Base-by-base conservation (phyloP, 1,140 invertebrate species). In the Augochlora pura region DNA sequence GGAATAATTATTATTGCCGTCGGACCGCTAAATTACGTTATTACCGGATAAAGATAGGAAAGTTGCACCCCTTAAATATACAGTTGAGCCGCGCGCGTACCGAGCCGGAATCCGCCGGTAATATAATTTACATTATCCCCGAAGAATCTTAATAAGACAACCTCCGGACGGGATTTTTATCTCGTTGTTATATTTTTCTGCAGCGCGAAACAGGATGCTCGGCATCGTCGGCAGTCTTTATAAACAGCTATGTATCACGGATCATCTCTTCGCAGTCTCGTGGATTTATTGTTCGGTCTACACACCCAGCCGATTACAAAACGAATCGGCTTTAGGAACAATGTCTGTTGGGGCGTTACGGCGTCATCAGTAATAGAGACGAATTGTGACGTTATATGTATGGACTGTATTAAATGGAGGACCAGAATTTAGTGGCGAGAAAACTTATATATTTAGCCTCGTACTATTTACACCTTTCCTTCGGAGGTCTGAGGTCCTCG, bases 81-180 rank as follows among this genome's bases (percentile, higher is more conserved):
- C 4, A 54, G 25, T 27, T n/a, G 5, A 32, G 27, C 46, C 25
- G 49, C 66, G 18, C 25, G 49, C 66, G 18, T 8, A n/a, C 16
- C 18, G 21, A 68, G 49, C 27, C 49, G 7, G 10, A 6, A 21
- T 6, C 1, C 18, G 42, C 1, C 3, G 3, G 42, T 18, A 49
- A 67, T 67, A 49, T n/a, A 57, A 69, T n/a, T 23, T 57, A 23
- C 67, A 69, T 69, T 69, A 57, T 39, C 32, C 27, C 10, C 66
- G 46, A 32, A 9, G 18, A 54, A 69, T 69, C 67, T 69, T 38
- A 57, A 69, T 27, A 8, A 38, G 18, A 69, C 8, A 10, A 25
- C 21, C 32, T 23, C 8, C 2, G 39, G 14, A 8, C 39, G 16
- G n/a, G n/a, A 42, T 18, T 14, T 46, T 71, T 18, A 71, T 21